Conservation (phyloP, 2,888 invertebrate species). For the Drosophila greeni region DNA sequence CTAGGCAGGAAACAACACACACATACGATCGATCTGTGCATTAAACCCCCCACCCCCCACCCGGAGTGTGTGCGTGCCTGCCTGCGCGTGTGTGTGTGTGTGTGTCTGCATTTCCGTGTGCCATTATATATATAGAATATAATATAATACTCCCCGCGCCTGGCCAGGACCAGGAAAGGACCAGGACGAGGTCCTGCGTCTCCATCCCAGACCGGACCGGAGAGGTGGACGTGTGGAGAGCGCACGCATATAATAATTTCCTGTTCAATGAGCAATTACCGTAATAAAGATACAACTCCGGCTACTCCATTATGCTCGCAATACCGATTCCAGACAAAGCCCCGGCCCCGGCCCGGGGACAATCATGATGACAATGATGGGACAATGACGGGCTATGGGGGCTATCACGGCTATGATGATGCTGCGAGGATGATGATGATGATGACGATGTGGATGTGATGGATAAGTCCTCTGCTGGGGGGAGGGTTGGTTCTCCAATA, state of each 20-base stretch:
- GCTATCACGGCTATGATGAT: neutral
- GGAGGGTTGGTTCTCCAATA: neutral
- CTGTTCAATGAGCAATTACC: conserved; percentile 72
- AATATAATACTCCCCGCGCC: too few species aligned
- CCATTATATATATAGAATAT: too few species aligned
- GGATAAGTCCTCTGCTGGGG: conserved; percentile 1
- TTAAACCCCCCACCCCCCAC: neutral
- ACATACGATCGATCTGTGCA: conserved; percentile 2
- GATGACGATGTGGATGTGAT: neutral
- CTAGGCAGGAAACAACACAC: too few species aligned
- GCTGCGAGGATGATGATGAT: neutral
- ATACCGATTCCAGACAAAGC: conserved; percentile 16
- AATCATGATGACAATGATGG: conserved; percentile 2
- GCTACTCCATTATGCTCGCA: conserved; percentile 52
- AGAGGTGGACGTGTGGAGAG: neutral
- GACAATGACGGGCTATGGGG: conserved; percentile 5
- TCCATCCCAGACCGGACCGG: conserved; percentile 11
- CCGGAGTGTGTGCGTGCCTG: neutral
- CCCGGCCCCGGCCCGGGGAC: neutral
- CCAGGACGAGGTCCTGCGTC: too few species aligned
- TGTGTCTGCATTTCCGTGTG: conserved; percentile 1
- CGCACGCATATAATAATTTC: conserved; percentile 71
- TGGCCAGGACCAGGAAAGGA: neutral
- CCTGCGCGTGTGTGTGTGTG: neutral
- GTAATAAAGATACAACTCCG: conserved; percentile 64